Base-by-base conservation (phyloP, 2,888 invertebrate species). In the Blastobasis lacticolella region DNA sequence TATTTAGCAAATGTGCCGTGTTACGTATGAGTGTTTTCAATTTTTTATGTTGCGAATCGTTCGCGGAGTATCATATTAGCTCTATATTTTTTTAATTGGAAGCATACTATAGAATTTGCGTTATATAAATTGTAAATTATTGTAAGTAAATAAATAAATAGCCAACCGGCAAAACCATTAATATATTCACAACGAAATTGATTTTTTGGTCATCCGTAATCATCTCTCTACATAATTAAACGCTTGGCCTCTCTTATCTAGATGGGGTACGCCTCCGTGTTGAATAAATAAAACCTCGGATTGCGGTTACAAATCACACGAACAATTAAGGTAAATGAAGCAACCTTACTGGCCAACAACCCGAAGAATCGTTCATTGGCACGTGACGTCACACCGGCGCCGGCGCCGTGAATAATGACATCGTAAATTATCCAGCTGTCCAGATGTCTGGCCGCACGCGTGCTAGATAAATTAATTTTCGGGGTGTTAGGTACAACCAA, bases 371-470 rank as follows among this genome's bases (percentile, higher is more conserved):
- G 63, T 62, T 62, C 67, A 59, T 62, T 63, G 68, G 61, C 61
- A 59, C 55, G 59, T 73, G 72, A 71, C 69, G 67, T 71, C 69
- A 72, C 52, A 8, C 49, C 54, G 59, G 59, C 62, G 65, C 62
- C 61, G 60, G 62, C 58, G 49, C 57, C 48, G 43, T 50, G 64
- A 77, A 67, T 75, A 78, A 78, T 76, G 63, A 62, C 55, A 49
- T 52, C 61, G 78, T 79, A 76, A 76, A 78, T 80, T 74, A 71
- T 62, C 59, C 63, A 52, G 59, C 60, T 64, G 69, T 73, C 77
- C 73, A 75, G 67, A 73, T 75, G 69, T 69, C 71, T 70, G 56
- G 56, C 52, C 58, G 58, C 23, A 23, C 23, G 23, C 23, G 23
- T 23, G 23, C 59, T 62, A 60, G 58, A 62, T 62, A 64, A 61